A percentile compares a stretch with the other conserved stretches of the same genome.
Conservation (phyloP, 2,113 vertebrate genomes). For the Thalassoma bifasciatum region DNA sequence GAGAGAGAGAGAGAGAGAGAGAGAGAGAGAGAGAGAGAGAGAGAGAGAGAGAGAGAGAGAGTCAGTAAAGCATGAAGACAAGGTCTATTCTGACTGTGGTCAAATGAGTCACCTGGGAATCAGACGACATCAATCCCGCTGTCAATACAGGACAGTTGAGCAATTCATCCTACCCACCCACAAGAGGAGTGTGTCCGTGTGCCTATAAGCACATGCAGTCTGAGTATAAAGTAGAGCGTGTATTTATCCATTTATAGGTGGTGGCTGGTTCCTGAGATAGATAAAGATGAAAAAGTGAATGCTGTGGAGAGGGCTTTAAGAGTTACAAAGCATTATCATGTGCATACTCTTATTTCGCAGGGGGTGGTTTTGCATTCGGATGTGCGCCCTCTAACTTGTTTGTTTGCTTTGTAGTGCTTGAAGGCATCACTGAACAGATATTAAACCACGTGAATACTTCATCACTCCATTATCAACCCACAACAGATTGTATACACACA, state of each 20-base stretch:
- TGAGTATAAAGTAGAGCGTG: conserved; percentile 5
- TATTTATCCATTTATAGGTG: conserved; percentile 29
- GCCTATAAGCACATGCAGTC: not conserved
- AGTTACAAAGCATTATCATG: not conserved
- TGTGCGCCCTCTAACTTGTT: not conserved
- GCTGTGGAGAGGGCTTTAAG: not conserved
- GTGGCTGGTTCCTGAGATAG: not conserved
- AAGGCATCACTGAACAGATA: conserved; percentile 25
- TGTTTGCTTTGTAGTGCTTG: conserved; percentile 1
- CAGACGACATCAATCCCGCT: conserved; percentile 66
- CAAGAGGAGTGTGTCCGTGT: conserved; percentile 20
- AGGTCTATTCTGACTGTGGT: conserved; percentile 64
- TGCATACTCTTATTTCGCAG: not conserved
- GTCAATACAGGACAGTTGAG: conserved; percentile 60
- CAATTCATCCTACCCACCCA: conserved; percentile 55
- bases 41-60: too few relatives aligned
- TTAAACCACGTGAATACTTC: conserved; percentile 13
- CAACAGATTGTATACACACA: not conserved
- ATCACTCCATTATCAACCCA: not conserved
- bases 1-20: conserved; percentile 13
- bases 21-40: too few relatives aligned
- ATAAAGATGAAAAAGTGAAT: not conserved
- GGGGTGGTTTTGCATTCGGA: not conserved
- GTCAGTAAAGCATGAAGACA: conserved; percentile 39
- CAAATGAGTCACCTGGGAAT: conserved; percentile 70